phyloP scores from a whole-genome alignment of 1,140 invertebrate genomes.

The Drosophila ficusphila region DNA sequence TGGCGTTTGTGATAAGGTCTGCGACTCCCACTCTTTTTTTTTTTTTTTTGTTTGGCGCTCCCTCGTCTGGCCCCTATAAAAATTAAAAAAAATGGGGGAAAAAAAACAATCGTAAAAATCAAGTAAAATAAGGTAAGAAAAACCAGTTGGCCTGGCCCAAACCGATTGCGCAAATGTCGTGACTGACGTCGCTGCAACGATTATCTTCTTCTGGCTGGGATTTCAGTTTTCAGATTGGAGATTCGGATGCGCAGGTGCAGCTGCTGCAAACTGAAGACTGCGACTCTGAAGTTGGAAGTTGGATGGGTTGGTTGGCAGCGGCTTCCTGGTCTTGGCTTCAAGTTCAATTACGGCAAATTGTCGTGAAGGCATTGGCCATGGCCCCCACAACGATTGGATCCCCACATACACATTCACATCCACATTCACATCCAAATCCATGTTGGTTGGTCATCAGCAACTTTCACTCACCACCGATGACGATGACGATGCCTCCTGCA shows the following conservation, averaged over 20 bases:
- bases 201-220: slow-evolving; percentile 30
- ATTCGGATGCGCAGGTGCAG: slow-evolving; percentile 34
- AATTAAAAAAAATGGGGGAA: too few species aligned
- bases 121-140: not conserved
- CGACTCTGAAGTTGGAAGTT: not conserved
- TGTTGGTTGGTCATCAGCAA: slow-evolving; percentile 28
- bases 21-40: slow-evolving; percentile 1
- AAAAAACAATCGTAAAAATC: not conserved
- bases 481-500: slow-evolving; percentile 48
- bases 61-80: not conserved
- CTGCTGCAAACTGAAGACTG: not conserved
- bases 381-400: slow-evolving; percentile 16
- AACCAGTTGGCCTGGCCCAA: slow-evolving; percentile 25
- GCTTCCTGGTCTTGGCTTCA: slow-evolving; percentile 62
- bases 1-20: not conserved
- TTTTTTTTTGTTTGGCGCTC: not conserved
- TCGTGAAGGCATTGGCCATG: slow-evolving; percentile 60
- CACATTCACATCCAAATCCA: slow-evolving; percentile 8
- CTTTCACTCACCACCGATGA: slow-evolving; percentile 23
- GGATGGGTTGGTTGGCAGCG: not conserved
- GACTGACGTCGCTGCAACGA: slow-evolving; percentile 41
- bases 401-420: not conserved
- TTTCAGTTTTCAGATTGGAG: not conserved
- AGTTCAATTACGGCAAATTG: slow-evolving; percentile 73
- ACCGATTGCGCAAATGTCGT: slow-evolving; percentile 66